These are phyloP conservation scores for Coreoperca whiteheadi DNA, from an alignment of 2,113 vertebrate species.

Conservation along the genomic window DNA sequence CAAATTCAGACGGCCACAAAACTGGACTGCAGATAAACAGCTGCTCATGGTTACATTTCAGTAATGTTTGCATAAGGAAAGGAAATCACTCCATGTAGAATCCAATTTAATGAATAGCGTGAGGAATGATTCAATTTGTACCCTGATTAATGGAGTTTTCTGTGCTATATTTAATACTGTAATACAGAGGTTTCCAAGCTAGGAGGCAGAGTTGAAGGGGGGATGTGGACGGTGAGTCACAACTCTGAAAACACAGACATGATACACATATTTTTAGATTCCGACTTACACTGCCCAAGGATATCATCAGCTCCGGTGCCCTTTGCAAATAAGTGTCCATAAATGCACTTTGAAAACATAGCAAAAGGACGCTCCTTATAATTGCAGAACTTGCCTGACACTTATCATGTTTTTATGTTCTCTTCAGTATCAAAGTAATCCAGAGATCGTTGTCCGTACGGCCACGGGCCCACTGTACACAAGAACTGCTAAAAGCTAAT, in stretches of 20 bases:
- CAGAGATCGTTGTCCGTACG: not conserved
- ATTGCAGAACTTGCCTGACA: not conserved
- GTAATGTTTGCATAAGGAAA: not conserved
- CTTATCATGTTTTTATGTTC: not conserved
- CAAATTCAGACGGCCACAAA: no score
- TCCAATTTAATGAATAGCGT: not conserved
- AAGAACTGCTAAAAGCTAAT: not conserved
- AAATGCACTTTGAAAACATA: not conserved
- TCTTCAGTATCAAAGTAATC: not conserved
- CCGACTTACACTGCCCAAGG: not conserved
- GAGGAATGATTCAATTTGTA: not conserved
- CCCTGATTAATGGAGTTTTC: not conserved
- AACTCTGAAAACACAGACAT: not conserved
- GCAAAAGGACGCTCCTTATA: not conserved
- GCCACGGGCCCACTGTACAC: not conserved
- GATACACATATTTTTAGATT: constrained; percentile 15
- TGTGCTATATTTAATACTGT: not conserved
- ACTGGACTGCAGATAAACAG: not conserved
- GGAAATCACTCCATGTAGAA: not conserved
- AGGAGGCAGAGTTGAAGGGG: not conserved
- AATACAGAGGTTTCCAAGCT: not conserved
- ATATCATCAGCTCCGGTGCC: constrained; percentile 6
- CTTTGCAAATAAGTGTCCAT: not conserved
- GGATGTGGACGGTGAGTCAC: not conserved
- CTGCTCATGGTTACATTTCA: not conserved